These are phyloP conservation scores for Otolemur garnettii DNA, from an alignment of 2,113 vertebrate genomes.

Conservation along the genomic window DNA sequence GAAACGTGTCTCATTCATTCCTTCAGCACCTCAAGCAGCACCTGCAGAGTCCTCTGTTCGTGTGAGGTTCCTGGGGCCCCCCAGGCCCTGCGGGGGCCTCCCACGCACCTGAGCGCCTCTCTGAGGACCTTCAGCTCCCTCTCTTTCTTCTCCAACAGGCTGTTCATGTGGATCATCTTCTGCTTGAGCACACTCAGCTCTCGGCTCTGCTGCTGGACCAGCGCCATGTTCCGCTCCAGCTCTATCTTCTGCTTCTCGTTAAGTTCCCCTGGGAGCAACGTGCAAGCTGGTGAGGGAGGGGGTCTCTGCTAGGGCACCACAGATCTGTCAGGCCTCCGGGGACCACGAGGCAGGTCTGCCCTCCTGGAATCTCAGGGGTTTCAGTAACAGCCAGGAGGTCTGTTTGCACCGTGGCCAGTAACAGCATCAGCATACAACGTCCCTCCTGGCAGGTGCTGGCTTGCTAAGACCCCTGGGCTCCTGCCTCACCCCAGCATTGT, in stretches of 20 bases:
- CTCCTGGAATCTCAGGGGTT: neutral
- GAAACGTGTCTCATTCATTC: neutral
- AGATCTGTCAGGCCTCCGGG: neutral
- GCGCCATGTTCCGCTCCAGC: constrained; percentile 85
- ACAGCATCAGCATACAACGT: rapidly evolving
- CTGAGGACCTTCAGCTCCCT: constrained; percentile 81
- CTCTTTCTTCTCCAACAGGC: constrained; percentile 86
- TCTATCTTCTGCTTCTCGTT: constrained; percentile 90
- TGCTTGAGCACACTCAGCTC: constrained; percentile 85
- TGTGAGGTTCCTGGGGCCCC: neutral
- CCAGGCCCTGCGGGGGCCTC: rapidly evolving
- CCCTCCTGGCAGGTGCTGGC: rapidly evolving
- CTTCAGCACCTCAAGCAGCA: neutral
- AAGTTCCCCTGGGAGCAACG: constrained; percentile 86
- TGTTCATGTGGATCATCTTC: constrained; percentile 79
- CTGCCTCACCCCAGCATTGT: rapidly evolving
- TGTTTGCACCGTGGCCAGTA: rapidly evolving
- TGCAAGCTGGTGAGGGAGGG: neutral
- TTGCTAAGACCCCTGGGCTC: rapidly evolving
- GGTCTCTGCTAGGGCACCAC: neutral
- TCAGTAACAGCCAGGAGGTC: neutral
- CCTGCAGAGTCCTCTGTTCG: too few species aligned
- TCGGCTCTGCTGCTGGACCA: constrained; percentile 81
- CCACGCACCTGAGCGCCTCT: constrained; percentile 86
- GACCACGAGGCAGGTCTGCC: rapidly evolving